Evolutionary conservation across 2,888 invertebrate species (phyloP), one percentile per base, ranked within the genome.

Genomic region (Hypercompe scribonia): DNA sequence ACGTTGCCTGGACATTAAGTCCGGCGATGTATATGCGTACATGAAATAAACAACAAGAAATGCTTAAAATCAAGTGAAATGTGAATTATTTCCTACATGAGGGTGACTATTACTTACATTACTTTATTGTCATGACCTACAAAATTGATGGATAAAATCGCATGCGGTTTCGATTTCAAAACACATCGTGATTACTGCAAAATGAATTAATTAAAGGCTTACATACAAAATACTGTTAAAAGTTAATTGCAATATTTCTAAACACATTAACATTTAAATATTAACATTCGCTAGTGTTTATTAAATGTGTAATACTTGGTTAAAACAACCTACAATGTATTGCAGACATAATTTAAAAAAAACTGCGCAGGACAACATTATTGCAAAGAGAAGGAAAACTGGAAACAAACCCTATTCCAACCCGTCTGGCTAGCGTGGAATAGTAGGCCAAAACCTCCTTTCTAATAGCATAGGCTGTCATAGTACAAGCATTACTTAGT

Each of bases 121-220:
- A 42, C 13, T 46, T 39, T 28, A 65, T 10, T 65, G 3, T 42
- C 42, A 2, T 42, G 28, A 28, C 31, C 31, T 21, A 15, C 8
- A 31, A 39, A 39, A 42, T 42, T 65, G 39, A 28, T 42, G 31
- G 28, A 31, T 18, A 61, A 61, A 61, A 31, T 31, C 31, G 61
- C 5, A 61, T 61, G 61, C 61, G 21, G 42, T 42, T 39, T 28
- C 13, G 42, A 42, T 65, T 65, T 28, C 65, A 65, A 65, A 65
- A 65, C 39, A n/a, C 34, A 18, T 15, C 18, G 10, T 65, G 28
- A 39, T 65, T 65, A 42, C 28, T 31, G 2, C 8, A 21, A 65
- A 65, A 42, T 61, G 18, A 31, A 31, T 61, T 61, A 65, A 39
- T 39, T 65, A 39, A 65, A 65, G 2, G 61, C 28, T 28, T 2